These are phyloP conservation scores for Oxygymnocypris stewartii DNA, from an alignment of 2,113 vertebrate species.

Conservation along the genomic window DNA sequence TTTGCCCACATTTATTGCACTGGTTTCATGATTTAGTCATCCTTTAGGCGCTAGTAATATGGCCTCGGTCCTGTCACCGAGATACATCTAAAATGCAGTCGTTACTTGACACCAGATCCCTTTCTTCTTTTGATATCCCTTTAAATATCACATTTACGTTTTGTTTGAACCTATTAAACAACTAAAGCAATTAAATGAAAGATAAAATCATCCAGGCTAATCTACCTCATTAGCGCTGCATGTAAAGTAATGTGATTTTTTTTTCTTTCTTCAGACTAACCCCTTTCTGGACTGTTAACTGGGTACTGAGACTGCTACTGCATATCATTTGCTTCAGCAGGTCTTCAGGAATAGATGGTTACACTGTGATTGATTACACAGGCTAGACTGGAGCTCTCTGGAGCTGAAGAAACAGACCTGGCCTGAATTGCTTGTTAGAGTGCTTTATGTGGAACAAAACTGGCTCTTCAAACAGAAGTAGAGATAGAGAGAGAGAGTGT, in stretches of 20 bases:
- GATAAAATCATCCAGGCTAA: constrained; percentile 10
- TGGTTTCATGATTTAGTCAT: neutral
- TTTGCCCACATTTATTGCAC: neutral
- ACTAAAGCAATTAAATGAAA: constrained; percentile 1
- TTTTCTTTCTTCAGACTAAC: neutral
- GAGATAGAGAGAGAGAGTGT: constrained; percentile 43
- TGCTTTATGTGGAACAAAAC: constrained; percentile 52
- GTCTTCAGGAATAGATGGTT: constrained; percentile 70
- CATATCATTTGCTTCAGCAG: constrained; percentile 70
- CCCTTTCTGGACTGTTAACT: constrained; percentile 44
- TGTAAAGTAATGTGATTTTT: constrained; percentile 1
- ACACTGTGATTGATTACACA: constrained; percentile 74
- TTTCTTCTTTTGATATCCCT: neutral
- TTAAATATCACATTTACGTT: neutral
- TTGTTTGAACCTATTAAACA: constrained; percentile 15
- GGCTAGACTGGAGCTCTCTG: constrained; percentile 56
- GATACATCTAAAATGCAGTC: neutral
- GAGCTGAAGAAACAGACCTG: constrained; percentile 63
- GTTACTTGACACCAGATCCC: neutral
- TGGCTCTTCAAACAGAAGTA: constrained; percentile 40
- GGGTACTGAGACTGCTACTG: constrained; percentile 39
- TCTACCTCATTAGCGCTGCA: constrained; percentile 18
- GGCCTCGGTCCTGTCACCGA: neutral
- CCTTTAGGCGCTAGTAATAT: neutral
- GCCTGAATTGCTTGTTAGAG: constrained; percentile 60